Evolutionary conservation across 2,888 invertebrate genomes (phyloP).

Genomic region (Eupeodes latifasciatus): DNA sequence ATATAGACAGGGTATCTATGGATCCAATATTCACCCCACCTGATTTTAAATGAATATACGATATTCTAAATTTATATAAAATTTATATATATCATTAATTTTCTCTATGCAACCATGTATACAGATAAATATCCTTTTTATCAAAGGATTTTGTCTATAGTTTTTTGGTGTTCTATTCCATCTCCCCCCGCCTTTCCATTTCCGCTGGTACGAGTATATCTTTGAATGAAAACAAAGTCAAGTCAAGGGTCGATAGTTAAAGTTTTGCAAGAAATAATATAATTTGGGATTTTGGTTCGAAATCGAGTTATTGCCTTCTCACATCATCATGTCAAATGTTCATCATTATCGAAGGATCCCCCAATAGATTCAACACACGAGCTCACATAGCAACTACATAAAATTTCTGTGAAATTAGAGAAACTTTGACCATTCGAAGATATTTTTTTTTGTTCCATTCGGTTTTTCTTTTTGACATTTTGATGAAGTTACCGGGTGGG

Average conservation of each 20-base stretch:
- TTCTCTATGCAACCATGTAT: slow-evolving; percentile 34
- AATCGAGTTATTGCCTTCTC: slow-evolving; percentile 72
- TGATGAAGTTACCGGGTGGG: neutral
- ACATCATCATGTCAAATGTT: slow-evolving; percentile 61
- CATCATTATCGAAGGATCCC: slow-evolving; percentile 46
- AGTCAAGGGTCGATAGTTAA: slow-evolving; percentile 67
- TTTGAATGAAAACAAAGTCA: slow-evolving; percentile 31
- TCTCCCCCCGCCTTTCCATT: neutral
- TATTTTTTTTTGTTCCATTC: slow-evolving; percentile 27
- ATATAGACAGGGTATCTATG: neutral
- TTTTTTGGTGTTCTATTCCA: neutral
- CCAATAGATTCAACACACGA: slow-evolving; percentile 14
- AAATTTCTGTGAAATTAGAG: slow-evolving; percentile 57
- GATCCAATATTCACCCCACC: neutral
- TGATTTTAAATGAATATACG: slow-evolving; percentile 14
- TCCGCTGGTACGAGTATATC: neutral
- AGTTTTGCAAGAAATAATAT: slow-evolving; percentile 71
- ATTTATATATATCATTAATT: slow-evolving; percentile 48
- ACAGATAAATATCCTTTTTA: slow-evolving; percentile 35
- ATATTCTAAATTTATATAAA: slow-evolving; percentile 30
- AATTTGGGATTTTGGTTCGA: slow-evolving; percentile 69
- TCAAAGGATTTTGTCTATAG: slow-evolving; percentile 3
- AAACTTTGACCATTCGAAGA: slow-evolving; percentile 71
- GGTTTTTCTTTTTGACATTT: slow-evolving; percentile 41
- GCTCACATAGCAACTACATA: neutral